These are phyloP conservation scores for Mesoligia furuncula DNA, from an alignment of 2,888 invertebrate species.

Conservation along the genomic window DNA sequence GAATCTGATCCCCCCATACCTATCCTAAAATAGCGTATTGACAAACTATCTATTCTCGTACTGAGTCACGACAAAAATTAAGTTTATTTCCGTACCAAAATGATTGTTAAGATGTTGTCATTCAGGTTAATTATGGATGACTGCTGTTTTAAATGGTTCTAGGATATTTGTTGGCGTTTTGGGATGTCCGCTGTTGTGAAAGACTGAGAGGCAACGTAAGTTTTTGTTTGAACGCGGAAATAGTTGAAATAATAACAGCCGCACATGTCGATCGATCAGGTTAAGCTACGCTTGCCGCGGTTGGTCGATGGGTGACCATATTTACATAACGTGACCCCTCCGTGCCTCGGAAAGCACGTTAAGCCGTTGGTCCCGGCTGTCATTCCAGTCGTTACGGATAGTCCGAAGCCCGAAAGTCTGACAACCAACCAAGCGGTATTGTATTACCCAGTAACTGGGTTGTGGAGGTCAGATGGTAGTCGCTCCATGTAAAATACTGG, in stretches of 20 bases:
- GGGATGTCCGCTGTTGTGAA: background rate
- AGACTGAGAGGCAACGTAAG: background rate
- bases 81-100: slow-evolving; percentile 28
- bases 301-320: no score
- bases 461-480: no score
- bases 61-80: slow-evolving; percentile 38
- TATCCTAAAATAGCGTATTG: slow-evolving; percentile 41
- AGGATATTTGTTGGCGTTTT: background rate
- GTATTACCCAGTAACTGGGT: no score
- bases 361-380: no score
- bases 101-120: slow-evolving; percentile 17
- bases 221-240: slow-evolving; percentile 2
- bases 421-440: no score
- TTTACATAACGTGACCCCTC: no score
- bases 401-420: no score
- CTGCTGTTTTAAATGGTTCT: slow-evolving; percentile 1
- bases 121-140: slow-evolving; percentile 36
- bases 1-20: slow-evolving; percentile 41
- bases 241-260: background rate
- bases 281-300: no score
- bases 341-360: no score
- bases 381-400: no score
- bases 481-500: no score
- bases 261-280: no score
- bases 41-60: slow-evolving; percentile 35